Conservation (phyloP, 2,888 invertebrate species). For the Acleris laterana region DNA sequence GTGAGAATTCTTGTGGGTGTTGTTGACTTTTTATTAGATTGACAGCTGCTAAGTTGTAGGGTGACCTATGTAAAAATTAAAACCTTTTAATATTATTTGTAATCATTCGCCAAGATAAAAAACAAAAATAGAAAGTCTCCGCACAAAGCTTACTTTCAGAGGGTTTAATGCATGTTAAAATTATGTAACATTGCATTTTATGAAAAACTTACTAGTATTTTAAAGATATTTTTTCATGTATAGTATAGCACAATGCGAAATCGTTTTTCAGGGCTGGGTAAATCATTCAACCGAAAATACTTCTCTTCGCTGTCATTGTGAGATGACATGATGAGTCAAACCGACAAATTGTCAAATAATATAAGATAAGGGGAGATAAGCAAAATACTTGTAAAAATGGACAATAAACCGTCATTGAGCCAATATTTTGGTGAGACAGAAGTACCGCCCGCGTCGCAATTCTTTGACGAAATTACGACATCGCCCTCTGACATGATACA, state of each 20-base stretch:
- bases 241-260: too few species aligned
- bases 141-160: too few species aligned
- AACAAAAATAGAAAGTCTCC: too few species aligned
- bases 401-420: slow-evolving; percentile 82
- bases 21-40: slow-evolving; percentile 35
- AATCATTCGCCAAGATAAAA: too few species aligned
- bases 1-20: slow-evolving; percentile 42
- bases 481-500: slow-evolving; percentile 79
- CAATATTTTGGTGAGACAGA: slow-evolving; percentile 82
- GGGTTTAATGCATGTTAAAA: too few species aligned
- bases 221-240: too few species aligned
- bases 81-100: too few species aligned
- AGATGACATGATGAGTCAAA: slow-evolving; percentile 18
- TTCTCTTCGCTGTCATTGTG: not conserved
- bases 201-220: too few species aligned
- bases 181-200: too few species aligned
- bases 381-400: slow-evolving; percentile 59
- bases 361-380: slow-evolving; percentile 36
- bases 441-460: slow-evolving; percentile 74
- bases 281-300: not conserved
- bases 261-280: too few species aligned
- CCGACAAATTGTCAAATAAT: too few species aligned
- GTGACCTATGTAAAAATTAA: not conserved
- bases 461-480: slow-evolving; percentile 80
- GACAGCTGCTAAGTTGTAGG: slow-evolving; percentile 10